These are phyloP conservation scores for Syngnathus scovelli DNA, from an alignment of 2,113 vertebrate species.

Conservation along the genomic window DNA sequence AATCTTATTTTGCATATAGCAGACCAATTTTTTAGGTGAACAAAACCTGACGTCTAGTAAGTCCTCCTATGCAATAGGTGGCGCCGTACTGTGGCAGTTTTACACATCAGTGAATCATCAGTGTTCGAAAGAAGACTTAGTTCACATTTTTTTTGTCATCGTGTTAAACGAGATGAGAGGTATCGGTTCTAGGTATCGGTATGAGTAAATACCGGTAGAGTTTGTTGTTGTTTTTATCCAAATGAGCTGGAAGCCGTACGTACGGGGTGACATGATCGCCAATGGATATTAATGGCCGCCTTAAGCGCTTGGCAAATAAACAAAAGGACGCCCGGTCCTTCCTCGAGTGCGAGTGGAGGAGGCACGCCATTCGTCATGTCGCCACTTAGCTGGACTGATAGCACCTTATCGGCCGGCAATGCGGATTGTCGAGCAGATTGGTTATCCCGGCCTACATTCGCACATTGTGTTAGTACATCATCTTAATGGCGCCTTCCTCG, in stretches of 20 bases:
- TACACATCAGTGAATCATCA: too few species aligned
- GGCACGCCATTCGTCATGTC: conserved; percentile 16
- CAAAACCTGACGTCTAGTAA: too few species aligned
- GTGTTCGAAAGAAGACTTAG: too few species aligned
- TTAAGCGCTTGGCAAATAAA: conserved; percentile 50
- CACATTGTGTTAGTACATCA: conserved; percentile 10
- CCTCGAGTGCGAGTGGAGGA: conserved; percentile 36
- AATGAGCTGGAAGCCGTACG: conserved; percentile 45
- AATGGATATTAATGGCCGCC: conserved; percentile 54
- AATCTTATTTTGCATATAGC: too few species aligned
- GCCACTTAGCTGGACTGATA: conserved; percentile 44
- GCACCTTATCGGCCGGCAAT: conserved; percentile 35
- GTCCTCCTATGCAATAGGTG: too few species aligned
- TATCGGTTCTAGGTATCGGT: too few species aligned
- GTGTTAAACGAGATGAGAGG: conserved; percentile 20
- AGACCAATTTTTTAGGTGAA: too few species aligned
- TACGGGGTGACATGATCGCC: conserved; percentile 34
- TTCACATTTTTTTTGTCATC: too few species aligned
- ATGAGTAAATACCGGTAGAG: too few species aligned
- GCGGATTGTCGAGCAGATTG: conserved; percentile 17
- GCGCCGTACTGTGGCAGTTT: too few species aligned
- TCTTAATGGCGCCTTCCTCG: conserved; percentile 16
- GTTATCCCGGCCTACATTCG: conserved; percentile 28
- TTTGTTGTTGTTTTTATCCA: background rate
- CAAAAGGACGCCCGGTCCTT: conserved; percentile 39